Conservation (phyloP, 2,888 invertebrate species). For the Strigamia maritima region DNA sequence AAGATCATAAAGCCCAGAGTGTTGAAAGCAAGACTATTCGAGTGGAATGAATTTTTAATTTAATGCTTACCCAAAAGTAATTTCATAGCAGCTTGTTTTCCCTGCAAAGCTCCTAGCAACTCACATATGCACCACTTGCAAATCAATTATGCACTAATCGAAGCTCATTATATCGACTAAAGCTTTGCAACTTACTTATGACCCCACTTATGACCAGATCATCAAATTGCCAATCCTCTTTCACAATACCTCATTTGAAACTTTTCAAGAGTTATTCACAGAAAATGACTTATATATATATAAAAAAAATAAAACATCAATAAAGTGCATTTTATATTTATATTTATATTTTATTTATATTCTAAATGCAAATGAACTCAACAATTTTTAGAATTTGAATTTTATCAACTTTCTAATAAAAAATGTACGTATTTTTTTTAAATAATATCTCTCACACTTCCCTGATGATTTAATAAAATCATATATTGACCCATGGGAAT, state of each 20-base stretch:
- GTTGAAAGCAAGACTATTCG: slow-evolving; percentile 4
- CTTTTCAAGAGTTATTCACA: neutral
- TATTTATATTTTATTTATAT: too few species aligned
- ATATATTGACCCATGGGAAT: neutral
- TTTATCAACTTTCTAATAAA: too few species aligned
- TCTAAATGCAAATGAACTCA: too few species aligned
- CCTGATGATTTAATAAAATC: neutral
- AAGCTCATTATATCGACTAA: slow-evolving; percentile 4
- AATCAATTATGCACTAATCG: slow-evolving; percentile 4
- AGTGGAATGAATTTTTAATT: slow-evolving; percentile 4
- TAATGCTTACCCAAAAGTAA: neutral
- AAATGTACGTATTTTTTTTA: too few species aligned
- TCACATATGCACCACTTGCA: neutral
- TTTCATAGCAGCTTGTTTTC: slow-evolving; percentile 4
- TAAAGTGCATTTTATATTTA: too few species aligned
- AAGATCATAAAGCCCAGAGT: neutral
- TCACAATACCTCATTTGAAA: neutral
- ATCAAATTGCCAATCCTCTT: neutral
- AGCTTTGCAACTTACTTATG: neutral
- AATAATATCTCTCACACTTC: neutral
- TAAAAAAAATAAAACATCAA: too few species aligned
- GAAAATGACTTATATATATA: too few species aligned
- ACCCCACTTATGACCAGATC: neutral
- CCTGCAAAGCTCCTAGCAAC: slow-evolving; percentile 4
- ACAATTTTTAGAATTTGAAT: too few species aligned